Conservation (phyloP, 2,113 vertebrate genomes). For the Epinephelus fuscoguttatus region DNA sequence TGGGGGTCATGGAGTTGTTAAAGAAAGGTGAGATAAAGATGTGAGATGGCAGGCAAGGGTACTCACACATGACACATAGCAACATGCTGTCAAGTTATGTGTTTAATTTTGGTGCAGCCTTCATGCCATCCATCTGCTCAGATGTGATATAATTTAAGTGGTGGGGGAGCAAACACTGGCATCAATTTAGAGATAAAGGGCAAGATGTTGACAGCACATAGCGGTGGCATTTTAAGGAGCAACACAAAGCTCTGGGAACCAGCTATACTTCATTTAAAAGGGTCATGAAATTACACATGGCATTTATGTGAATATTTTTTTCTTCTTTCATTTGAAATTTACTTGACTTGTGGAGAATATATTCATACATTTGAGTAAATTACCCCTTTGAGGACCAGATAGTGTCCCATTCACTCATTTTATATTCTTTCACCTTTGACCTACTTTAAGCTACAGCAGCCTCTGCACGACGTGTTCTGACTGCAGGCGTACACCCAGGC, state of each 20-base stretch:
- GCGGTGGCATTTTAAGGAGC: background rate
- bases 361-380: slow-evolving; percentile 4
- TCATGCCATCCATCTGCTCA: slow-evolving; percentile 42
- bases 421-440: slow-evolving; percentile 77
- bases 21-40: slow-evolving; percentile 63
- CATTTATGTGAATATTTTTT: background rate
- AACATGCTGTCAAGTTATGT: slow-evolving; percentile 15
- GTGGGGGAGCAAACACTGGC: slow-evolving; percentile 4
- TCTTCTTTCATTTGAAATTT: background rate
- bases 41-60: slow-evolving; percentile 18
- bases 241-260: background rate
- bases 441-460: slow-evolving; percentile 56
- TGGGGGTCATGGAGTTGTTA: slow-evolving; percentile 12
- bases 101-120: slow-evolving; percentile 34
- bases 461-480: background rate
- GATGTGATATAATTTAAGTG: slow-evolving; percentile 39
- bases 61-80: slow-evolving; percentile 19
- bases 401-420: background rate
- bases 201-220: slow-evolving; percentile 9
- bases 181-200: background rate
- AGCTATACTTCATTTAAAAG: background rate
- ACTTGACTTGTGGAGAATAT: background rate
- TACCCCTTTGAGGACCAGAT: background rate
- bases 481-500: slow-evolving; percentile 14
- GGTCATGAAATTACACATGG: background rate